These are phyloP conservation scores for Drosophila neocordata DNA, from an alignment of 1,140 invertebrate genomes.

Conservation along the genomic window DNA sequence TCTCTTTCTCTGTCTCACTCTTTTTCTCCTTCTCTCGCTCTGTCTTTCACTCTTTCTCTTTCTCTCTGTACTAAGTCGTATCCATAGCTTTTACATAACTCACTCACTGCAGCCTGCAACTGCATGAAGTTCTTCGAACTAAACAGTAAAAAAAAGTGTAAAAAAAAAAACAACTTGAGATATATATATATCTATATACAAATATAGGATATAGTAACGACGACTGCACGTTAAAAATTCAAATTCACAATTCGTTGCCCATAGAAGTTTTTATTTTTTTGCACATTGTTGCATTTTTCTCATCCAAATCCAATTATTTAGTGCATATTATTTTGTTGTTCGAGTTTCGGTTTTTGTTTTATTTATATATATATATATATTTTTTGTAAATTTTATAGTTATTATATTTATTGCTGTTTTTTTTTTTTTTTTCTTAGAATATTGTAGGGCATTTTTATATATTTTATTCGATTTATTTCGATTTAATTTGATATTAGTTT, in stretches of 20 bases:
- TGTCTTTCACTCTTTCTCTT: neutral
- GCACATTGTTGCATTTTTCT: slow-evolving; percentile 11
- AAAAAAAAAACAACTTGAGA: slow-evolving; percentile 45
- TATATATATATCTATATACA: neutral
- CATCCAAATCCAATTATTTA: neutral
- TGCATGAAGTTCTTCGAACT: slow-evolving; percentile 42
- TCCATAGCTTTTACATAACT: slow-evolving; percentile 70
- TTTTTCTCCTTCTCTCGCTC: neutral
- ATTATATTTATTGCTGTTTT: neutral
- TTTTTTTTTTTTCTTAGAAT: neutral
- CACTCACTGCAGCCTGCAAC: slow-evolving; percentile 48
- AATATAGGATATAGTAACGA: neutral
- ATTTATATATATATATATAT: neutral
- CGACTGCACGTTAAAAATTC: slow-evolving; percentile 6
- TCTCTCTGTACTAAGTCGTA: slow-evolving; percentile 9
- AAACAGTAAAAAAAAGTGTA: slow-evolving; percentile 32
- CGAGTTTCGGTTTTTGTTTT: neutral
- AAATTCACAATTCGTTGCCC: slow-evolving; percentile 5
- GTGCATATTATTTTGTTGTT: neutral
- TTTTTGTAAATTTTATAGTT: neutral
- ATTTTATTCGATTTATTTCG: neutral
- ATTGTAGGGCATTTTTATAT: neutral
- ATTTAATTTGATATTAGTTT: neutral
- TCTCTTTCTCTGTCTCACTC: neutral
- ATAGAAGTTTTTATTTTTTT: neutral